A percentile compares a stretch with the other conserved stretches of the same genome.
These are phyloP conservation scores for Dolomedes plantarius DNA, from an alignment of 2,888 invertebrate genomes.

Conservation along the genomic window DNA sequence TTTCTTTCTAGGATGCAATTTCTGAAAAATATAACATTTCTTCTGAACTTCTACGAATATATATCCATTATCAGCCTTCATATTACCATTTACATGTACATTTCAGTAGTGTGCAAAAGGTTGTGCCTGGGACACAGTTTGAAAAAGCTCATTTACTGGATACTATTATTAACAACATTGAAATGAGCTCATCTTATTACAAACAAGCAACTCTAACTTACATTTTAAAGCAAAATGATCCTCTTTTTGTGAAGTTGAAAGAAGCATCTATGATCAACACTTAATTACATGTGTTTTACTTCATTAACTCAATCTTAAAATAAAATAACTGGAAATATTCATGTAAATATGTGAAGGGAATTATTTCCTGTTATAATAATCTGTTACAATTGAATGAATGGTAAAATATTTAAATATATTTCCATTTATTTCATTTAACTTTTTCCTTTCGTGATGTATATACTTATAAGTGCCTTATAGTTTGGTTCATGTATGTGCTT, in stretches of 20 bases:
- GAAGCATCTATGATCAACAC: constrained; percentile 9
- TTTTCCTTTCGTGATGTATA: no score
- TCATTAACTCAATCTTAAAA: no score
- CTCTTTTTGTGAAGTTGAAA: constrained; percentile 77
- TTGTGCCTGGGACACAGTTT: constrained; percentile 84
- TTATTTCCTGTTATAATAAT: no score
- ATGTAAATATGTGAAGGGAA: no score
- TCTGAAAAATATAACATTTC: constrained; percentile 85
- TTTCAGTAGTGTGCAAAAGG: constrained; percentile 87
- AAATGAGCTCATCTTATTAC: constrained; percentile 89
- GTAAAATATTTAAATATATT: no score
- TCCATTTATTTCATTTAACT: no score
- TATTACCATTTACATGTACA: constrained; percentile 98
- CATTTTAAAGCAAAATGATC: constrained; percentile 85
- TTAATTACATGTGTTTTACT: no score
- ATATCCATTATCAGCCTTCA: constrained; percentile 96
- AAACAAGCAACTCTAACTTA: constrained; percentile 88
- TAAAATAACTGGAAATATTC: no score
- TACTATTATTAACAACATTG: constrained; percentile 92
- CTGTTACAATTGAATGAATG: no score
- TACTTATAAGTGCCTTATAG: no score
- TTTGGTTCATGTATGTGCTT: no score
- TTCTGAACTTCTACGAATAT: constrained; percentile 84
- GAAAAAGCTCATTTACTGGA: constrained; percentile 92
- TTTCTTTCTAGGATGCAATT: constrained; percentile 80